These are phyloP conservation scores for Aphelenchoides bicaudatus DNA, from an alignment of 2,888 invertebrate genomes.

Conservation along the genomic window DNA sequence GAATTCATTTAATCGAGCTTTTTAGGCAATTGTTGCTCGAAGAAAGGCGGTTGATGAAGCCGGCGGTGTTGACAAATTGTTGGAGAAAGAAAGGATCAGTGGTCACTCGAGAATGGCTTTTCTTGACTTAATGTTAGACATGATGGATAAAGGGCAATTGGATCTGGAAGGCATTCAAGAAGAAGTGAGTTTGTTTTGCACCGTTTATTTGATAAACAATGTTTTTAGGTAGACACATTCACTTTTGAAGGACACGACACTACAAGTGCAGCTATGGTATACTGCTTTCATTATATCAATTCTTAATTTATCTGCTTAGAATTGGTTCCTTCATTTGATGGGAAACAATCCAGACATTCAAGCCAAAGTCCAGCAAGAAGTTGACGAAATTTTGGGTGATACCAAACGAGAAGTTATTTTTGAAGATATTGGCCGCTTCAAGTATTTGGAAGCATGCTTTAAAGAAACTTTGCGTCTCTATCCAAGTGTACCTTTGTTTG, in stretches of 20 bases:
- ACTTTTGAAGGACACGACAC: conserved; percentile 73
- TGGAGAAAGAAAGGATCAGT: conserved; percentile 37
- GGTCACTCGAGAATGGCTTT: conserved; percentile 27
- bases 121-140: conserved; percentile 60
- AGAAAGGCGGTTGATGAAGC: conserved; percentile 30
- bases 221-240: conserved; percentile 60
- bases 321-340: conserved; percentile 79
- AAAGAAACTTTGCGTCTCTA: conserved; percentile 59
- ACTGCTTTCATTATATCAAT: too few species aligned
- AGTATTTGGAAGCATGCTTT: conserved; percentile 55
- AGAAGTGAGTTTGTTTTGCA: too few species aligned
- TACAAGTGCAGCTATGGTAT: conserved; percentile 78
- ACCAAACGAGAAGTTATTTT: conserved; percentile 53
- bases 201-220: too few species aligned
- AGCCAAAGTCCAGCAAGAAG: conserved; percentile 64
- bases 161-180: conserved; percentile 56
- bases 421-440: conserved; percentile 50
- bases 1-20: neutral
- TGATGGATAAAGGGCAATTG: conserved; percentile 55
- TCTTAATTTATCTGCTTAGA: too few species aligned
- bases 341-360: conserved; percentile 79
- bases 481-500: conserved; percentile 58
- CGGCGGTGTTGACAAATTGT: conserved; percentile 34
- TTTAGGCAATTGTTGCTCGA: conserved; percentile 29
- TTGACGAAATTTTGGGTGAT: conserved; percentile 56